Evolutionary conservation across 1,140 invertebrate genomes (phyloP).

Genomic region (Planococcus citri): DNA sequence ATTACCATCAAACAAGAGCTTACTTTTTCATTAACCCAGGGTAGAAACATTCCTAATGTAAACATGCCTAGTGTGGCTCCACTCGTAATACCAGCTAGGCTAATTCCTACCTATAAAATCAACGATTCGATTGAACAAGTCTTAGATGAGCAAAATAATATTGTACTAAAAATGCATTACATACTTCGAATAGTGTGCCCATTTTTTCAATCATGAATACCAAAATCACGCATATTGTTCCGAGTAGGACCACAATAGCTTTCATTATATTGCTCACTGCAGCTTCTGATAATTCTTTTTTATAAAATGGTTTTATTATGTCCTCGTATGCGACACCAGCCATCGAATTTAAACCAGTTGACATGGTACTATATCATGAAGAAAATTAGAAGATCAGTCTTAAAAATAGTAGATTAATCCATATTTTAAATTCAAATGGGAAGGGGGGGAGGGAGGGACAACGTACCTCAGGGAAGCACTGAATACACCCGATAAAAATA

Average conservation of each 20-base stretch:
- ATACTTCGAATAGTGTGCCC: constrained; percentile 50
- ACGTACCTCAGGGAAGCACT: constrained; percentile 57
- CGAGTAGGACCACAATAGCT: constrained; percentile 48
- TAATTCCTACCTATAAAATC: constrained; percentile 42
- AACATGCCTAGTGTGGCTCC: constrained; percentile 66
- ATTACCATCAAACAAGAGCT: too few relatives aligned
- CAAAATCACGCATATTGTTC: constrained; percentile 46
- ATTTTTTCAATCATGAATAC: constrained; percentile 57
- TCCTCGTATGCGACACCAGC: constrained; percentile 69
- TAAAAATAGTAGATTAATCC: too few relatives aligned
- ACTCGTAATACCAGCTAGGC: constrained; percentile 50
- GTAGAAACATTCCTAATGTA: constrained; percentile 62
- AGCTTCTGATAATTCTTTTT: constrained; percentile 47
- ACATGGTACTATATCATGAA: constrained; percentile 67
- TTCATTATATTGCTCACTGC: constrained; percentile 56
- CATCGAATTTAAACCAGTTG: constrained; percentile 63
- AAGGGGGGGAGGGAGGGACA: too few relatives aligned
- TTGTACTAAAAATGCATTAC: neutral
- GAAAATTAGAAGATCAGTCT: too few relatives aligned
- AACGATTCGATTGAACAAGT: neutral
- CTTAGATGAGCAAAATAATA: neutral
- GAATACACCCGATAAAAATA: constrained; percentile 64
- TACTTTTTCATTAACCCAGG: constrained; percentile 47
- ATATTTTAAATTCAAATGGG: too few relatives aligned
- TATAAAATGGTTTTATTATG: constrained; percentile 40